Base-by-base conservation (phyloP, 2,113 vertebrate species). In the Puffinus mauretanicus region DNA sequence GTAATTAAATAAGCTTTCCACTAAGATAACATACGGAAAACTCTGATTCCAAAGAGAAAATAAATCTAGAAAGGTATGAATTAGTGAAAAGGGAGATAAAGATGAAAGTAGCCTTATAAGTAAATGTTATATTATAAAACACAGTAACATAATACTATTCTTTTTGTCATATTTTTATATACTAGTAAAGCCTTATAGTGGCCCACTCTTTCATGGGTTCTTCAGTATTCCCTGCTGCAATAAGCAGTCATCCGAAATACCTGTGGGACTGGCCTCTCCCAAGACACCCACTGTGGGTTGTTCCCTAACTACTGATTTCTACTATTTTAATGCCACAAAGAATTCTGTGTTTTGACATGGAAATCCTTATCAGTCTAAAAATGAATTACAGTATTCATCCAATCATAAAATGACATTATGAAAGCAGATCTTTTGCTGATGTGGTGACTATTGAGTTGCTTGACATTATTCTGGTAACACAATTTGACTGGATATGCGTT, bases 391-490 rank as follows among this genome's bases (percentile, higher is more conserved):
- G 27, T 92, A 87, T 92, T 88, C 54, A 86, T 76, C 51, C 81
- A 67, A 55, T 94, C 69, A 86, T 72, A 60, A 96, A 86, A 44
- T 70, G 47, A 58, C 67, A 83, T 78, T 51, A 46, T 82, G 62
- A 90, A 95, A 94, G 81, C 66, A 52, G 65, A 24, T 61, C 54
- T 94, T 86, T 49, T 6, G 8, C 82, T 91, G 83, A 89, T 78
- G 51, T 29, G 16, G 70, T 81, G 88, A 78, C 86, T 88, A 7
- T 36, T 69, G 49, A 88, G 44, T 78, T 95, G 46, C 75, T 93
- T 67, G 67, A 85, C n/a, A 22, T 91, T 84, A 54, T 82, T 93
- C 87, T 85, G 44, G 60, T 92, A 95, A 79, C 60, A 76, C n/a
- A 66, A 3, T 91, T 94, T 94, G 76, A 88, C 84, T 85, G 73